Evolutionary conservation across 2,113 vertebrate species (phyloP), one percentile per base, ranked within the genome.

Genomic region (Otis tarda): DNA sequence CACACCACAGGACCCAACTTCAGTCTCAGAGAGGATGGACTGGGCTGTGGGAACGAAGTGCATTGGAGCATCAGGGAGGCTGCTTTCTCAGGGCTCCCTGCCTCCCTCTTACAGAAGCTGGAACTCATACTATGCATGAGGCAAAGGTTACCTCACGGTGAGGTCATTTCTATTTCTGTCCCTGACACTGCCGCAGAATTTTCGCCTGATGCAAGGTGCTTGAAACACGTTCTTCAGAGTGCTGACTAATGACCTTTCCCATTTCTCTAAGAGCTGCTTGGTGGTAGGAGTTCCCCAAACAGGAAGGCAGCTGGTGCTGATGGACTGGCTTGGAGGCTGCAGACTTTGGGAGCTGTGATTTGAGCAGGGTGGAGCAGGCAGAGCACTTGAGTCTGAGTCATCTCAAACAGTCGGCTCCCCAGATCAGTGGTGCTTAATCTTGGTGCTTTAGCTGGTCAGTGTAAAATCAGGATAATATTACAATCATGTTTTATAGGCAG

Each of bases 101-200:
- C 39, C 21, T 93, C 43, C n/a, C 10, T 80, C 19, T 69, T 61
- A 69, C 24, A 93, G 63, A 83, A 93, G 41, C 43, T 80, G 63
- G n/a, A 83, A 90, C 41, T 88, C 0, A 2, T 50, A 79, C 33
- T 8, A 64, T 11, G 17, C 53, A 27, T 43, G 39, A 90, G 28
- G 33, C 33, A 77, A 90, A 94, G 55, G 45, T 83, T 86, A 28
- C 71, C 41, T 83, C 79, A 41, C 2, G 4, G 65, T 61, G 83
- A 90, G 45, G 79, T 53, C 57, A 59, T 20, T 96, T 80, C 63
- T 95, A 50, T 92, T 93, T 95, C 75, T 88, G 37, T 80, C 37
- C 22, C 59, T 85, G 33, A 76, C 19, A 53, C 30, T 53, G 22
- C 41, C 19, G 37, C 59, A 88, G 75, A 69, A 69, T 80, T 90